These are phyloP conservation scores for Eulemur mongoz DNA, from an alignment of 2,797 vertebrate genomes.

Conservation along the genomic window DNA sequence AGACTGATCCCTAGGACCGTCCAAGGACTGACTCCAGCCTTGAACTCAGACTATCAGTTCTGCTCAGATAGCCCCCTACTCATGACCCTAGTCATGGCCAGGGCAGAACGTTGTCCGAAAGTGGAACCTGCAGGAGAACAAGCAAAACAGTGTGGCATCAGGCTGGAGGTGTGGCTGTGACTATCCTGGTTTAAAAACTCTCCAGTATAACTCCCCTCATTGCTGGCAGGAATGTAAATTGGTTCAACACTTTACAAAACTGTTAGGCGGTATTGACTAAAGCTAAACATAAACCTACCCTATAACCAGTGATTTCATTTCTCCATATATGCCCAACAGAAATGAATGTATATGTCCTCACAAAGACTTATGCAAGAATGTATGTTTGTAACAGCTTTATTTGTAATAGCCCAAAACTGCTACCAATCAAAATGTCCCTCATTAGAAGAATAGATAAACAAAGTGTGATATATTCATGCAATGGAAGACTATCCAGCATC, in stretches of 20 bases:
- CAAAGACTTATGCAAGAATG: neutral
- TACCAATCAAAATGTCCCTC: neutral
- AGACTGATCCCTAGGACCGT: neutral
- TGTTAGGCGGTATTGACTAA: neutral
- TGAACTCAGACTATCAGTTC: neutral
- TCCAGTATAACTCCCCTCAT: neutral
- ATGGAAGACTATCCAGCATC: neutral
- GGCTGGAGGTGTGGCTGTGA: neutral
- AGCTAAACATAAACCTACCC: neutral
- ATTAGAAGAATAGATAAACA: neutral
- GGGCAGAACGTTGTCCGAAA: neutral
- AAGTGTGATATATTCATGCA: neutral
- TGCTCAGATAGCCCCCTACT: neutral
- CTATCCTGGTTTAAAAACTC: neutral
- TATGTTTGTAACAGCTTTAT: neutral
- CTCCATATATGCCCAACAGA: neutral
- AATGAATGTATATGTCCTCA: neutral
- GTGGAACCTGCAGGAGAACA: neutral
- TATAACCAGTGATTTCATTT: neutral
- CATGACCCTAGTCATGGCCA: neutral
- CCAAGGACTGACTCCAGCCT: neutral
- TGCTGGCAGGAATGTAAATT: neutral
- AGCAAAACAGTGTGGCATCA: neutral
- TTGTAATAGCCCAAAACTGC: neutral
- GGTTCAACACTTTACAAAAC: constrained; percentile 20